Evolutionary conservation across 2,797 vertebrate species (phyloP), one percentile per base, ranked within the genome.

Genomic region (Syncerus caffer): DNA sequence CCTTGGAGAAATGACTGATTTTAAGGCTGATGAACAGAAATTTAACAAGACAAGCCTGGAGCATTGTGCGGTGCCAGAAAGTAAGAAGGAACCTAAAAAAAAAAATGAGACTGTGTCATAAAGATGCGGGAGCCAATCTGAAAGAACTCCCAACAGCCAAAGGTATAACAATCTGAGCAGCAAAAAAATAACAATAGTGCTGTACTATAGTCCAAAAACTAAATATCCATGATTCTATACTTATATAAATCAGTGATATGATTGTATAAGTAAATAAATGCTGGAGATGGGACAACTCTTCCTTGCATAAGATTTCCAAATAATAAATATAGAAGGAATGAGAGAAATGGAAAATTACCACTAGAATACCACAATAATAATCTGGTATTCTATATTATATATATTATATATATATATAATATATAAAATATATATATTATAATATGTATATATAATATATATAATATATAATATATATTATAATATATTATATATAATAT

Each of bases 241-340:
- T 86, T 94, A 55, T 16, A 79, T 95, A 92, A 85, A 90, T 78
- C 83, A 85, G 42, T 47, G 60, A 55, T 89, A 80, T 74, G 34
- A 47, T 31, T 95, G 78, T 88, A 79, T 88, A 80, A 96, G 88
- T 78, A 85, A 96, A 92, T 87, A 85, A 95, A 74, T 89, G 7
- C 45, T 93, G 50, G 76, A 83, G 47, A 85, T 25, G 31, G 31
- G 80, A 76, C 34, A 86, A 53, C 25, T 67, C 42, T 71, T 79
- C 25, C 47, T 62, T 83, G 64, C 83, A 83, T 85, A 83, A 82
- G 71, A 93, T 76, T 71, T 87, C 76, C 62, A 92, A 92, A 89
- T 93, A 50, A 64, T 57, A 78, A 93, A 79, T 92, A 60, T 47
- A 89, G 58, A 89, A 85, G 53, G 31, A 85, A 85, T 95, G 86